Conservation (phyloP, 2,113 vertebrate species). For the Alces alces region DNA sequence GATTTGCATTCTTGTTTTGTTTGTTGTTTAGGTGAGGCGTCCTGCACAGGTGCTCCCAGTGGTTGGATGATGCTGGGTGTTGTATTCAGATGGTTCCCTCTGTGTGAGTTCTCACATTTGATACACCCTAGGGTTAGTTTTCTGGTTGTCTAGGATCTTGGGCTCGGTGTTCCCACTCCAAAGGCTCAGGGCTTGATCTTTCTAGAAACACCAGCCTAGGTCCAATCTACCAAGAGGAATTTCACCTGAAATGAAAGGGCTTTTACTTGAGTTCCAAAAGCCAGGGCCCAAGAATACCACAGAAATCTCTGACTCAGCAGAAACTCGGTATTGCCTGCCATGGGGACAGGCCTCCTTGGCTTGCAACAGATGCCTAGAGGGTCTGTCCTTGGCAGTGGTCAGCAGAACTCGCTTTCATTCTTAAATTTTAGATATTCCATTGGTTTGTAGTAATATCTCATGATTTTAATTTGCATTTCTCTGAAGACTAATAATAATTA, state of each 20-base stretch:
- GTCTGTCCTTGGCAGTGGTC: neutral
- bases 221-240: neutral
- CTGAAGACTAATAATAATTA: neutral
- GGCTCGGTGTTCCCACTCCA: neutral
- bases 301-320: neutral
- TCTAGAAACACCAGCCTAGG: neutral
- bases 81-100: neutral
- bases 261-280: neutral
- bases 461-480: neutral
- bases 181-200: neutral
- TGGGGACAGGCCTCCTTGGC: neutral
- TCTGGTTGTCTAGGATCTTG: neutral
- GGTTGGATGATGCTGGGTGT: neutral
- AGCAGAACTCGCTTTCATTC: neutral
- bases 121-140: neutral
- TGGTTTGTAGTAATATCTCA: neutral
- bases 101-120: neutral
- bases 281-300: neutral
- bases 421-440: neutral
- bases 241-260: neutral
- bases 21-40: neutral
- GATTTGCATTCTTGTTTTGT: neutral
- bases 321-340: neutral
- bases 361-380: neutral
- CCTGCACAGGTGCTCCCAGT: neutral